Percentiles rank a stretch among this genome's conserved stretches.
Evolutionary conservation across 2,113 vertebrate species (phyloP).

Genomic region (Laterallus jamaicensis): DNA sequence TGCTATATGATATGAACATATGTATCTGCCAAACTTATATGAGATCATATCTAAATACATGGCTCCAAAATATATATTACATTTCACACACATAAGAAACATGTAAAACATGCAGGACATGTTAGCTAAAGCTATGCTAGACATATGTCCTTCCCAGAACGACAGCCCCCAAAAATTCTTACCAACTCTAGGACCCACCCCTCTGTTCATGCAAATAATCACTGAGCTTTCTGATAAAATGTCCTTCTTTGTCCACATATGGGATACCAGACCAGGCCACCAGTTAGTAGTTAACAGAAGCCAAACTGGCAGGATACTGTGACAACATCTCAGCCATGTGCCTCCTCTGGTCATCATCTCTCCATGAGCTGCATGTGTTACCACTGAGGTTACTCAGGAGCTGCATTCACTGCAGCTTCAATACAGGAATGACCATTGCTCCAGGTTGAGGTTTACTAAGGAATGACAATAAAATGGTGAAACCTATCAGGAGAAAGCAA

Average conservation of each 20-base stretch:
- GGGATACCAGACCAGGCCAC: not conserved
- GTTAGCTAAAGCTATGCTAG: not conserved
- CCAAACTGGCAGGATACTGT: not conserved
- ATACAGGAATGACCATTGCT: slow-evolving; percentile 13
- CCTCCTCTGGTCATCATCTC: not conserved
- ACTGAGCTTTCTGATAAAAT: not conserved
- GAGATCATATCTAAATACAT: slow-evolving; percentile 53
- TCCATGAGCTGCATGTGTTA: fast-evolving
- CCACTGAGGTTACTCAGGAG: not conserved
- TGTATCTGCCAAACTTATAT: slow-evolving; percentile 12
- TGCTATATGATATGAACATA: slow-evolving; percentile 44
- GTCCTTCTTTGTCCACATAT: not conserved
- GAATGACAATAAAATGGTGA: slow-evolving; percentile 30
- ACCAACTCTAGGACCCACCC: not conserved
- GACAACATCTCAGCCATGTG: not conserved
- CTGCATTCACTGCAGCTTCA: slow-evolving; percentile 7
- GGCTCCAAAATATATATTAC: slow-evolving; percentile 41
- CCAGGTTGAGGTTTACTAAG: slow-evolving; percentile 24
- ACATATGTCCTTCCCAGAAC: not conserved
- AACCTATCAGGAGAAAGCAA: not conserved
- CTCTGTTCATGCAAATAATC: not conserved
- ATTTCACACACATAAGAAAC: slow-evolving; percentile 39
- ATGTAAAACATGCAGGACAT: slow-evolving; percentile 1
- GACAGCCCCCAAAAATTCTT: not conserved
- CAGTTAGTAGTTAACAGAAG: not conserved